Evolutionary conservation across 2,888 invertebrate species (phyloP).

Genomic region (Napeogenes inachia): DNA sequence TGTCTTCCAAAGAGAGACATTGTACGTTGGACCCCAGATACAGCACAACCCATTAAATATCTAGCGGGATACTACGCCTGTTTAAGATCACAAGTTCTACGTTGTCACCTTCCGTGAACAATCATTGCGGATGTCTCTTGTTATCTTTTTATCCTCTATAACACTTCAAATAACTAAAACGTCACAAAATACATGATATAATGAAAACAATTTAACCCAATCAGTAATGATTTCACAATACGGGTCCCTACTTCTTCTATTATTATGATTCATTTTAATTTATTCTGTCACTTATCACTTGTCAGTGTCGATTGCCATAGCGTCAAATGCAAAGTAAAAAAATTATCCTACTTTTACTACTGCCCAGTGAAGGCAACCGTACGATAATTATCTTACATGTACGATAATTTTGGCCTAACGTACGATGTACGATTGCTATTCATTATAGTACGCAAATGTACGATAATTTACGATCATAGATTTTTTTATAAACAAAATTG

Average conservation of each 20-base stretch:
- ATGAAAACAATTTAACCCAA: constrained; percentile 1
- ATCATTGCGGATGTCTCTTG: constrained; percentile 22
- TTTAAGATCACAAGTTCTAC: constrained; percentile 16
- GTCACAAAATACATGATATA: not conserved
- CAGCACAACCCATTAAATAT: constrained; percentile 69
- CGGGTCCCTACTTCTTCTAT: not conserved
- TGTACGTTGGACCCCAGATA: constrained; percentile 58
- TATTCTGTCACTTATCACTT: not conserved
- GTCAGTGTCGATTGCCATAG: constrained; percentile 1
- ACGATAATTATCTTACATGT: too few species aligned
- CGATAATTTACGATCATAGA: too few species aligned
- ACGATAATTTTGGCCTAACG: too few species aligned
- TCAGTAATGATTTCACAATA: not conserved
- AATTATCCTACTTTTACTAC: too few species aligned
- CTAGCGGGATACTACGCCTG: constrained; percentile 7
- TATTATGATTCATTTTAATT: constrained; percentile 2
- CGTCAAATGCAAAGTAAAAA: not conserved
- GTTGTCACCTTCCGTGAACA: constrained; percentile 26
- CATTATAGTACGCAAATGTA: too few species aligned
- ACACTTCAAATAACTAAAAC: constrained; percentile 1
- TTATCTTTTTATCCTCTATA: constrained; percentile 16
- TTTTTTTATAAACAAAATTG: too few species aligned
- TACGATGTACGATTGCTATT: too few species aligned
- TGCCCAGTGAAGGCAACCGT: too few species aligned
- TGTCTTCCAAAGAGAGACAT: constrained; percentile 68